A percentile compares a stretch with the other conserved stretches of the same genome.
phyloP scores from a whole-genome alignment of 2,888 invertebrate genomes.

The Cephus rjabovi region DNA sequence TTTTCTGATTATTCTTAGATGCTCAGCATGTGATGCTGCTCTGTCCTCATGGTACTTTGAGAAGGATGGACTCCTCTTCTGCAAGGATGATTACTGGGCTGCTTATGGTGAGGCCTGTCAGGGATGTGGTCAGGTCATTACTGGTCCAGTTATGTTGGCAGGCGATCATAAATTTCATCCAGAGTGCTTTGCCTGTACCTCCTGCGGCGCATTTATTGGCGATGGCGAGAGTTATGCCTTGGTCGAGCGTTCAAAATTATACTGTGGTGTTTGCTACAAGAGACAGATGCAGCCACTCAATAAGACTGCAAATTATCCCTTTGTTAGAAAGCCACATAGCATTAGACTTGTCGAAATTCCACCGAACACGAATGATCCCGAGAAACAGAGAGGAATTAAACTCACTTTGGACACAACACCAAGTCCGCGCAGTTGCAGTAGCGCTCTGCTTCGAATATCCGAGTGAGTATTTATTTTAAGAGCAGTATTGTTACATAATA shows the following conservation, averaged over 20 bases:
- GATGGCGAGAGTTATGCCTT: conserved; percentile 94
- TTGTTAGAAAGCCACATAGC: conserved; percentile 76
- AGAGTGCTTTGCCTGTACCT: conserved; percentile 91
- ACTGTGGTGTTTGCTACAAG: conserved; percentile 86
- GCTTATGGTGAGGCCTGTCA: conserved; percentile 91
- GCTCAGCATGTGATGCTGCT: conserved; percentile 88
- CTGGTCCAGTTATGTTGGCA: conserved; percentile 94
- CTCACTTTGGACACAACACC: conserved; percentile 71
- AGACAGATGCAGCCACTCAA: conserved; percentile 75
- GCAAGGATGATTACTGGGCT: conserved; percentile 89
- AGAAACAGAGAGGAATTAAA: conserved; percentile 74
- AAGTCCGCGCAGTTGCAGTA: conserved; percentile 69
- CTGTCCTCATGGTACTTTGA: conserved; percentile 94
- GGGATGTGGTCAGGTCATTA: conserved; percentile 85
- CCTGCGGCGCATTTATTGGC: conserved; percentile 86
- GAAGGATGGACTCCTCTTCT: conserved; percentile 89
- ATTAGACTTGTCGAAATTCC: conserved; percentile 88
- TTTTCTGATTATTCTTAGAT: conserved; percentile 69
- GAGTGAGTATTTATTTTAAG: conserved; percentile 70
- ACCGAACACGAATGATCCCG: conserved; percentile 68
- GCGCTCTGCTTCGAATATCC: conserved; percentile 74
- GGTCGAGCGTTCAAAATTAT: conserved; percentile 89
- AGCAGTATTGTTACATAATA: neutral
- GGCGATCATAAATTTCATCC: conserved; percentile 96
- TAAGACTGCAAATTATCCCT: conserved; percentile 70